These are phyloP conservation scores for Actinia equina DNA, from an alignment of 64 coral and sea anemone species.

Conservation along the genomic window DNA sequence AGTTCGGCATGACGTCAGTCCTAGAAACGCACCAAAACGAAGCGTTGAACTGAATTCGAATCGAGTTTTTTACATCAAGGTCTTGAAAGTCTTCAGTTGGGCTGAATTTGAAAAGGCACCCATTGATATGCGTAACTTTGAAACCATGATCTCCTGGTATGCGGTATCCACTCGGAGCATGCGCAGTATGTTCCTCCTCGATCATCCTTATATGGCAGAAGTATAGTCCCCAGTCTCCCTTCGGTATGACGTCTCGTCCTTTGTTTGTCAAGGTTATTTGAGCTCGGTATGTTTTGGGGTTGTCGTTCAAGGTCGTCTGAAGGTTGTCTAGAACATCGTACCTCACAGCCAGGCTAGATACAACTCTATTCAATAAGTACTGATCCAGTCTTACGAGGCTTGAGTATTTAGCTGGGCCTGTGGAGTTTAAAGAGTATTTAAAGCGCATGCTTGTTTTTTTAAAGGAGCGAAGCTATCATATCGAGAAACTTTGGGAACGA, in stretches of 20 bases:
- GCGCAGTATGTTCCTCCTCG: constrained; percentile 15
- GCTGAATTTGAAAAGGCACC: constrained; percentile 60
- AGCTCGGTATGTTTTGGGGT: background rate
- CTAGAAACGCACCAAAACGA: constrained; percentile 32
- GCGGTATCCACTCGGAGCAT: constrained; percentile 41
- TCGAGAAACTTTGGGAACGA: too few relatives aligned
- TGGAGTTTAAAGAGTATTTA: background rate
- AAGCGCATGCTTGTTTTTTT: too few relatives aligned
- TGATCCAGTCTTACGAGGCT: background rate
- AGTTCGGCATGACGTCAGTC: constrained; percentile 61
- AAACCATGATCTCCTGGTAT: constrained; percentile 45
- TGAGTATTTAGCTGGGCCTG: background rate
- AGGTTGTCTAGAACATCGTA: background rate
- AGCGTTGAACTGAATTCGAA: constrained; percentile 34
- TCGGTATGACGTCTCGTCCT: background rate
- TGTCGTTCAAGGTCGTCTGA: background rate
- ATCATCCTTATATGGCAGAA: constrained; percentile 58
- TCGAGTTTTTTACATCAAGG: background rate
- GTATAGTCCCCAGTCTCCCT: constrained; percentile 61
- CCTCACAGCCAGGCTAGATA: background rate
- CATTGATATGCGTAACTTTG: constrained; percentile 61
- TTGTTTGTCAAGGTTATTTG: background rate
- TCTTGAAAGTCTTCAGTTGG: constrained; percentile 31
- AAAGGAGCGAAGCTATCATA: too few relatives aligned
- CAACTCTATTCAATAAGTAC: background rate